These are phyloP conservation scores for Mormyrus proboscirostris DNA, from an alignment of 2,797 vertebrate genomes.

Conservation along the genomic window DNA sequence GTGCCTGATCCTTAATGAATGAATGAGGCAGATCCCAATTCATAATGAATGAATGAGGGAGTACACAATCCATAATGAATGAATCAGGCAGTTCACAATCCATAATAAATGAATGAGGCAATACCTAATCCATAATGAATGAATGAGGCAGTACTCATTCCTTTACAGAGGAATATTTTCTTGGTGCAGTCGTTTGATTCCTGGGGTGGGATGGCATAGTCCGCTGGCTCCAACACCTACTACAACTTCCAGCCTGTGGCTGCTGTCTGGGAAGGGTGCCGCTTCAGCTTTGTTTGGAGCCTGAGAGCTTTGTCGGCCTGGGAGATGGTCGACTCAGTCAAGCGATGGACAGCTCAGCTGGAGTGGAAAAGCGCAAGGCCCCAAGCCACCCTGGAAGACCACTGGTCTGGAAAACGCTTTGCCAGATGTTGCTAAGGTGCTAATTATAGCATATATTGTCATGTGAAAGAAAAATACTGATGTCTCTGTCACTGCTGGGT, in stretches of 20 bases:
- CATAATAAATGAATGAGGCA: background rate
- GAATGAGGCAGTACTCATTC: background rate
- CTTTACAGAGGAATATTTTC: background rate
- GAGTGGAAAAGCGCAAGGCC: slow-evolving; percentile 44
- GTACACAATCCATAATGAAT: background rate
- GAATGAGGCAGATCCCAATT: background rate
- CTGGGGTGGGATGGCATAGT: background rate
- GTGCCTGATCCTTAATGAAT: background rate
- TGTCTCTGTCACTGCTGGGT: slow-evolving; percentile 60
- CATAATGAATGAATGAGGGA: background rate
- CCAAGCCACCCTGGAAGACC: slow-evolving; percentile 37
- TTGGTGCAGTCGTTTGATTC: background rate
- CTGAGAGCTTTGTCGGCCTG: slow-evolving; percentile 25
- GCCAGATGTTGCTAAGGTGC: slow-evolving; percentile 69
- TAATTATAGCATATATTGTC: slow-evolving; percentile 59
- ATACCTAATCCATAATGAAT: background rate
- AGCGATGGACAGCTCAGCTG: slow-evolving; percentile 43
- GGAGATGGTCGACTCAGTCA: slow-evolving; percentile 42
- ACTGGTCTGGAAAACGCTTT: slow-evolving; percentile 46
- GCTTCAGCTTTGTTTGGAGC: slow-evolving; percentile 41
- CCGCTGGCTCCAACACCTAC: background rate
- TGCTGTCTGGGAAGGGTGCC: background rate
- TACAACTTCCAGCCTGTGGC: slow-evolving; percentile 18
- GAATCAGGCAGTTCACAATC: slow-evolving; percentile 21
- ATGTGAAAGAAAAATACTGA: slow-evolving; percentile 52